These are phyloP conservation scores for Sebastes vulpes DNA, from an alignment of 2,797 vertebrate species.

Conservation along the genomic window DNA sequence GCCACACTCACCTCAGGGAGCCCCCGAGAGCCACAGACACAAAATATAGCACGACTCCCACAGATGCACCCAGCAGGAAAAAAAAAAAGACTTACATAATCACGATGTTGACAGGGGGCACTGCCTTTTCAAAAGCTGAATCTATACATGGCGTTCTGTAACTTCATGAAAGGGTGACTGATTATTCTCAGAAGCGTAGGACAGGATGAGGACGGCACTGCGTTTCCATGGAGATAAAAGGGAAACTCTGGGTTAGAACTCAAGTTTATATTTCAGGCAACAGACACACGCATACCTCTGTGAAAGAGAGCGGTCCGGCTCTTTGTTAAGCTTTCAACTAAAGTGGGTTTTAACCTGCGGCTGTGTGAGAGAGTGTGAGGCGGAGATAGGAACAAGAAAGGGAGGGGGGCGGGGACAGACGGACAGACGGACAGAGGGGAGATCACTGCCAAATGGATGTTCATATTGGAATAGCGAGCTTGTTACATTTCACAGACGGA, in stretches of 20 bases:
- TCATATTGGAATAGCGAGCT: constrained; percentile 1
- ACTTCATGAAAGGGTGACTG: constrained; percentile 39
- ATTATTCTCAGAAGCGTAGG: constrained; percentile 28
- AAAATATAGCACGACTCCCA: constrained; percentile 41
- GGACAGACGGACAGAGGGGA: constrained; percentile 12
- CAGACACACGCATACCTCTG: background rate
- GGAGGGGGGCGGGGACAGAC: background rate
- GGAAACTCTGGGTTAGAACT: constrained; percentile 28
- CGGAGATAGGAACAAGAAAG: constrained; percentile 41
- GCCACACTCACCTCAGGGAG: constrained; percentile 54
- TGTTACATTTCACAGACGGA: constrained; percentile 40
- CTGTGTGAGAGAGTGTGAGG: constrained; percentile 34
- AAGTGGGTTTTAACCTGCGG: constrained; percentile 40
- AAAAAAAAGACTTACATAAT: constrained; percentile 44
- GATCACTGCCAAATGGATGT: constrained; percentile 44
- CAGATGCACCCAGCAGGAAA: background rate
- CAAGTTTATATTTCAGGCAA: constrained; percentile 38
- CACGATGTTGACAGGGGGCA: constrained; percentile 6
- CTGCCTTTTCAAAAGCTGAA: constrained; percentile 13
- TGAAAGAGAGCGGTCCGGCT: constrained; percentile 21
- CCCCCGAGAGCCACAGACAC: constrained; percentile 14
- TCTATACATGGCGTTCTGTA: background rate
- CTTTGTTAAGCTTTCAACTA: constrained; percentile 33
- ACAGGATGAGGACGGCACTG: constrained; percentile 20
- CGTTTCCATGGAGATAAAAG: constrained; percentile 59